These are phyloP conservation scores for Oceanites oceanicus DNA, from an alignment of 2,113 vertebrate species.

Conservation along the genomic window DNA sequence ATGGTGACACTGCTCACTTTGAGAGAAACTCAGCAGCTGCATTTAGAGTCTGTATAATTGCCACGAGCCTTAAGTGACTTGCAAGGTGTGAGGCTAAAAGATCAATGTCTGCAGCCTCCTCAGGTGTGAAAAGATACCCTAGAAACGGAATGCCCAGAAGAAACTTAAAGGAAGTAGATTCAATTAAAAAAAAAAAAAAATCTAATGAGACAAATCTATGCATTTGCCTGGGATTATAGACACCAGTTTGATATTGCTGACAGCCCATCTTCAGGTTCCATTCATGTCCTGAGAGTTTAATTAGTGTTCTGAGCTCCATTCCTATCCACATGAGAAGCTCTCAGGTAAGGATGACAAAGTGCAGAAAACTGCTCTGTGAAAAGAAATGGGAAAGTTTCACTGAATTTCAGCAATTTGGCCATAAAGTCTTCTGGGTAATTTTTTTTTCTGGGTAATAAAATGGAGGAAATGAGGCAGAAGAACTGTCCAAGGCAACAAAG, in stretches of 20 bases:
- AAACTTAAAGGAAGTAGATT: background rate
- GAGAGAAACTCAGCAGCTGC: background rate
- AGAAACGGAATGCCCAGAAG: background rate
- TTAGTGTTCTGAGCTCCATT: background rate
- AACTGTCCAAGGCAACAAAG: background rate
- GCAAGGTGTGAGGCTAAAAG: background rate
- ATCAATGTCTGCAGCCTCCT: background rate
- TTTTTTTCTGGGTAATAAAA: background rate
- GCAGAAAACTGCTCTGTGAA: background rate
- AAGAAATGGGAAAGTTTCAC: background rate
- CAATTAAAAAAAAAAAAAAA: background rate
- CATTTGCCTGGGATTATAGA: background rate
- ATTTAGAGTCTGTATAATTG: background rate
- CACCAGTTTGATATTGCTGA: background rate
- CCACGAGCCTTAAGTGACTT: background rate
- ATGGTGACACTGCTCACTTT: background rate
- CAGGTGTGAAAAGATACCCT: background rate
- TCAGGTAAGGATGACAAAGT: background rate
- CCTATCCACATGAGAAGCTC: background rate
- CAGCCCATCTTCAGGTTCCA: background rate
- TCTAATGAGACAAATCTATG: background rate
- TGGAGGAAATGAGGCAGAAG: background rate
- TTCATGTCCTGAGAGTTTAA: conserved; percentile 10
- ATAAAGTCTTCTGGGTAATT: background rate
- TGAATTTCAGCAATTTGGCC: background rate